Percentiles rank a stretch among this genome's conserved stretches.
Evolutionary conservation across 2,888 invertebrate genomes (phyloP).

Genomic region (Bombylius discolor): DNA sequence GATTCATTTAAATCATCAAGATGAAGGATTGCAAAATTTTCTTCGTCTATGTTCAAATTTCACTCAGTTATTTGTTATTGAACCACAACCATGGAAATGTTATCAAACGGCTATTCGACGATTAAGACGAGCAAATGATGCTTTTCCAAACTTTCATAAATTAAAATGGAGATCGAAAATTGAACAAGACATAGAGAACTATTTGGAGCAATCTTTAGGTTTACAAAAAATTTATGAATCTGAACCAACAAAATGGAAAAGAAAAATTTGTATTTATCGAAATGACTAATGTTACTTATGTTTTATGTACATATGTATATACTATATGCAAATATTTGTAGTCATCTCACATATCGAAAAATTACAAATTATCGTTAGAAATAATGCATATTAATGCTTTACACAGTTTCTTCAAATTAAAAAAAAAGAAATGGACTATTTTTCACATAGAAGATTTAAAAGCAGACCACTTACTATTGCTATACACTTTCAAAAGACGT

Average conservation of each 20-base stretch:
- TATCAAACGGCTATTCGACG: slow-evolving; percentile 63
- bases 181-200: slow-evolving; percentile 46
- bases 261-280: slow-evolving; percentile 53
- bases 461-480: too few species aligned
- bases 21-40: slow-evolving; percentile 52
- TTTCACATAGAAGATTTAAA: too few species aligned
- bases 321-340: too few species aligned
- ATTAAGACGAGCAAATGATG: slow-evolving; percentile 45
- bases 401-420: too few species aligned
- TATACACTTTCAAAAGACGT: too few species aligned
- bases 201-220: slow-evolving; percentile 36
- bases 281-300: too few species aligned
- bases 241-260: slow-evolving; percentile 50
- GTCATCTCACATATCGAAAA: too few species aligned
- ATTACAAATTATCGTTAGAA: too few species aligned
- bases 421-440: too few species aligned
- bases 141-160: slow-evolving; percentile 46
- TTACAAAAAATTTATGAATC: slow-evolving; percentile 46
- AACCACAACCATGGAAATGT: slow-evolving; percentile 79
- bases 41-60: slow-evolving; percentile 42
- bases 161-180: slow-evolving; percentile 50
- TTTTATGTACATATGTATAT: too few species aligned
- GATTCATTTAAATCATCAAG: slow-evolving; percentile 78
- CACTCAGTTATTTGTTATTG: slow-evolving; percentile 51
- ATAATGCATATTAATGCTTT: too few species aligned